phyloP scores from a whole-genome alignment of 2,113 vertebrate genomes.

The Craseonycteris thonglongyai region DNA sequence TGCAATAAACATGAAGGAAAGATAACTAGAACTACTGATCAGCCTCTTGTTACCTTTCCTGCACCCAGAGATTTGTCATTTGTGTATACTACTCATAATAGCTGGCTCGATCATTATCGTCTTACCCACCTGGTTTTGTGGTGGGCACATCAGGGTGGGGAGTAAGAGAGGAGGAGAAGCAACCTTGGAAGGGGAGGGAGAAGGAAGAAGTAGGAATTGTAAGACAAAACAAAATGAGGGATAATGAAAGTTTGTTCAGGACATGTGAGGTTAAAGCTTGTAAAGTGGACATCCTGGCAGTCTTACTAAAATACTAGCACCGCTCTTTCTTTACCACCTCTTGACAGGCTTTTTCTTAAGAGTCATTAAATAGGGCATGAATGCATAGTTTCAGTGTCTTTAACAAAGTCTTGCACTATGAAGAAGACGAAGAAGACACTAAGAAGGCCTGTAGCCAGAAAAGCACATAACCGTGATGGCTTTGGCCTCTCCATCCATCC shows the following conservation, averaged over 20 bases:
- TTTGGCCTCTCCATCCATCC: background rate
- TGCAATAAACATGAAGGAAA: conserved; percentile 94
- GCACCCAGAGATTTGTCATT: conserved; percentile 86
- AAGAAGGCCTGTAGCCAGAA: background rate
- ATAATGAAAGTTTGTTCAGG: background rate
- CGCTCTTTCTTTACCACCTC: background rate
- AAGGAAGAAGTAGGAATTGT: background rate
- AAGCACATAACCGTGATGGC: background rate
- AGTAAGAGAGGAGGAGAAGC: background rate
- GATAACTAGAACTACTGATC: conserved; percentile 90
- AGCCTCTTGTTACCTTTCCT: conserved; percentile 89
- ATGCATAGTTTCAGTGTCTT: background rate
- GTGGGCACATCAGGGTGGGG: background rate
- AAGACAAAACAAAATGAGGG: background rate
- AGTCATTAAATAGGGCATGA: background rate
- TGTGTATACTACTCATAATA: conserved; percentile 85
- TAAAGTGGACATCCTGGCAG: background rate
- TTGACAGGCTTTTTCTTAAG: background rate
- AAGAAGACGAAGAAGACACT: background rate
- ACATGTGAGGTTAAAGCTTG: background rate
- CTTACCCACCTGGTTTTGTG: background rate
- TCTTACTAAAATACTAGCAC: background rate
- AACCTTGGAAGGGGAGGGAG: background rate
- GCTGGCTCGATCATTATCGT: conserved; percentile 75
- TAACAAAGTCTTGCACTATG: background rate